phyloP scores from a whole-genome alignment of 2,888 invertebrate genomes.

The Carpatolechia fugitivella region DNA sequence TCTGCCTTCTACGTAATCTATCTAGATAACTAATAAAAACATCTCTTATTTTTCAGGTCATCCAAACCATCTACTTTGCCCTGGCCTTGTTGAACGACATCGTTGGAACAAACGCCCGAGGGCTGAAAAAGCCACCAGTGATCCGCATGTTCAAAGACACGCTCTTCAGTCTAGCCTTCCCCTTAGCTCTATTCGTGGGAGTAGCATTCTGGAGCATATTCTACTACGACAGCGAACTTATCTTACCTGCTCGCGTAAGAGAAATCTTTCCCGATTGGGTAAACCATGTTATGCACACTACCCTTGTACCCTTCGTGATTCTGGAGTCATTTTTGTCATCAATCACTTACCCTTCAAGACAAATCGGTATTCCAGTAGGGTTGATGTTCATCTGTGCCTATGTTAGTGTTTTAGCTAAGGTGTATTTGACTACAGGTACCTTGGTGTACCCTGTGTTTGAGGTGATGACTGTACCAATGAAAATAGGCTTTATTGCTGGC shows the following conservation, averaged over 20 bases:
- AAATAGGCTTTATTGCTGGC: constrained; percentile 83
- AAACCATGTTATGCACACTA: constrained; percentile 93
- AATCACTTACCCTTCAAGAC: constrained; percentile 85
- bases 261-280: constrained; percentile 90
- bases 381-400: constrained; percentile 81
- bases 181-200: constrained; percentile 88
- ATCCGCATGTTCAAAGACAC: constrained; percentile 83
- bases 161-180: constrained; percentile 84
- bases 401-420: constrained; percentile 84
- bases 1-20: too few species aligned
- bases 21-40: too few species aligned
- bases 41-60: constrained; percentile 75
- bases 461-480: constrained; percentile 83
- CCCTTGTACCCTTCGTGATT: constrained; percentile 86
- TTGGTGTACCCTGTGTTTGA: constrained; percentile 95
- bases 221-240: constrained; percentile 89
- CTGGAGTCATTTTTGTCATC: constrained; percentile 85
- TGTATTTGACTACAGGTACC: constrained; percentile 83
- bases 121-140: constrained; percentile 78
- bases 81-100: constrained; percentile 87
- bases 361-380: constrained; percentile 80
- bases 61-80: constrained; percentile 87
- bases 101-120: constrained; percentile 82
- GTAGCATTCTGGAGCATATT: constrained; percentile 92
- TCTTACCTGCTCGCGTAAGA: constrained; percentile 89